phyloP scores from a whole-genome alignment of 2,797 vertebrate genomes.

The Trichosurus vulpecula region DNA sequence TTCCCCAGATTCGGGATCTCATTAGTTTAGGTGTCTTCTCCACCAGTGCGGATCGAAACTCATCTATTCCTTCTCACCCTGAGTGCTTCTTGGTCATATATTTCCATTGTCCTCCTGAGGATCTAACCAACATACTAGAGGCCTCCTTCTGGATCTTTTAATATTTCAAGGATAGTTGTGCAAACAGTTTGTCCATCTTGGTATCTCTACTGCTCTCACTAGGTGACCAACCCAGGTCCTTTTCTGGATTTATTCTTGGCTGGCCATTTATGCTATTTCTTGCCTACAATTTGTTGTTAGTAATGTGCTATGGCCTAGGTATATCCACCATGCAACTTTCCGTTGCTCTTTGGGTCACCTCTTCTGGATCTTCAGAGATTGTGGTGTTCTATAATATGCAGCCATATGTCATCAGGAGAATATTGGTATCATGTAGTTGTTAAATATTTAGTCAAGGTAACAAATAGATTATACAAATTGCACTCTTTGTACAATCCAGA shows the following conservation, averaged over 20 bases:
- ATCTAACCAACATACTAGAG: not conserved
- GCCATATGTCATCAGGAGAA: not conserved
- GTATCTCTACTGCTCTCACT: not conserved
- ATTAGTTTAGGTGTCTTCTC: not conserved
- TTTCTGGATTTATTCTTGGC: not conserved
- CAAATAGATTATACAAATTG: not conserved
- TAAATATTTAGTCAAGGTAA: not conserved
- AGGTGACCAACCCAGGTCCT: not conserved
- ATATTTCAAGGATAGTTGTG: not conserved
- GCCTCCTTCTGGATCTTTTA: not conserved
- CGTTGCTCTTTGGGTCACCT: not conserved
- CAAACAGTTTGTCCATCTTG: not conserved
- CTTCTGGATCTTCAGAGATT: not conserved
- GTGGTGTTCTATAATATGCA: not conserved
- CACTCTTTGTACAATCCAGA: not conserved
- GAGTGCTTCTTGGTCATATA: not conserved
- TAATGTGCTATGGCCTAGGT: not conserved
- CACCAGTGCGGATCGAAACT: not conserved
- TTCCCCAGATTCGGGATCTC: not conserved
- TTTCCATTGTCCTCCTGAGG: not conserved
- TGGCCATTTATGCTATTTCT: not conserved
- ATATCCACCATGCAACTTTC: not conserved
- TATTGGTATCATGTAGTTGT: not conserved
- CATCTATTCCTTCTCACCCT: not conserved
- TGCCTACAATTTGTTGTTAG: not conserved